phyloP scores from a whole-genome alignment of 2,888 invertebrate genomes.

The Cosmia pyralina region DNA sequence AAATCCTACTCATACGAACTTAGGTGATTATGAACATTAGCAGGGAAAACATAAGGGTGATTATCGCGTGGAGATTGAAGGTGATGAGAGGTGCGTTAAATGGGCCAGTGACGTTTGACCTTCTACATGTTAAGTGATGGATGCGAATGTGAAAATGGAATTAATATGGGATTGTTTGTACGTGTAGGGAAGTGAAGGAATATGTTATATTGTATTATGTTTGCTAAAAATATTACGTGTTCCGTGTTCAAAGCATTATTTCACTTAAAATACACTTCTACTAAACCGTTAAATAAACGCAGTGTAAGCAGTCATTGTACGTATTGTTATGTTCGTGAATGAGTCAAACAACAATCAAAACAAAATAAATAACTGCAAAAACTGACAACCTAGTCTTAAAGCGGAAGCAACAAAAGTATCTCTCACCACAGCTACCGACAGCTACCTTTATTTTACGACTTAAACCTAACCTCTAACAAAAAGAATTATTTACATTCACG shows the following conservation, averaged over 20 bases:
- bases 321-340: background rate
- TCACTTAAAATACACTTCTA: background rate
- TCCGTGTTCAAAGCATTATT: background rate
- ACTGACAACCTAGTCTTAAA: background rate
- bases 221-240: background rate
- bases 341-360: background rate
- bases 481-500: constrained; percentile 45
- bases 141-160: constrained; percentile 42
- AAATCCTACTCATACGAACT: constrained; percentile 16
- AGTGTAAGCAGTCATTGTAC: background rate
- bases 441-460: constrained; percentile 22
- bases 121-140: constrained; percentile 43
- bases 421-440: constrained; percentile 17
- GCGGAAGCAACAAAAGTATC: background rate
- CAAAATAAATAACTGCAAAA: background rate
- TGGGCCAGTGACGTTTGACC: constrained; percentile 42
- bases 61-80: background rate
- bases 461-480: constrained; percentile 34
- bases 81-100: constrained; percentile 32
- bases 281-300: background rate
- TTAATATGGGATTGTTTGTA: constrained; percentile 20
- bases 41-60: background rate
- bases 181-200: constrained; percentile 1
- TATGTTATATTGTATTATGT: background rate
- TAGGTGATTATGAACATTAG: constrained; percentile 17